Evolutionary conservation across 2,888 invertebrate genomes (phyloP), one percentile per base, ranked within the genome.

Genomic region (Drosophila setosimentum): DNA sequence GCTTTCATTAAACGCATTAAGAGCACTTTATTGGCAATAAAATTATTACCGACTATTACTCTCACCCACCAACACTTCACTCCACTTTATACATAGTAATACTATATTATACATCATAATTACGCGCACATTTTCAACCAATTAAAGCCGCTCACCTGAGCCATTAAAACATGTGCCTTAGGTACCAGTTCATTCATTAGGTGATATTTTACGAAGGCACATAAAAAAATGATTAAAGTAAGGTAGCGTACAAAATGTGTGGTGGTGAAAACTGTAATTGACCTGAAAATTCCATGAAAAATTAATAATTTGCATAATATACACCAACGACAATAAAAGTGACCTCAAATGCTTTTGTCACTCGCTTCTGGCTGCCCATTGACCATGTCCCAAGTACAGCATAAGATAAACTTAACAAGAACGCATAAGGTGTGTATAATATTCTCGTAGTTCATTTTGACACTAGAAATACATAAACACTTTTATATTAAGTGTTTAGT

Each of bases 221-320:
- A 68, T 55, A 32, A 51, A 51, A 51, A 51, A 30, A n/a, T 18
- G 4, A 51, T n/a, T 35, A 35, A 54, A 27, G 6, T 24, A 10
- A 49, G 64, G 42, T 48, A 54, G 58, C 66, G 21, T 33, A 69
- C 69, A 63, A 65, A 63, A 45, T 63, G 64, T 16, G 59, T 33
- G 68, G 54, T 66, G 72, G 76, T 64, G 73, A 82, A 78, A 87
- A 80, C 48, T 55, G 62, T 69, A 91, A 90, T 91, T 91, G 87
- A 79, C 82, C 82, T 87, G 82, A 87, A 90, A 91, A 83, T 92
- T 91, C 87, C 80, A 75, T 82, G 91, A 82, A 91, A 91, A 88
- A 84, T 90, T 80, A 83, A 86, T 87, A 87, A 91, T 92, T 91
- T 91, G 90, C 92, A 91, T 91, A 90, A 75, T 45, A 54, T 45